Base-by-base conservation (phyloP, 2,797 vertebrate species). In the Falco naumanni region DNA sequence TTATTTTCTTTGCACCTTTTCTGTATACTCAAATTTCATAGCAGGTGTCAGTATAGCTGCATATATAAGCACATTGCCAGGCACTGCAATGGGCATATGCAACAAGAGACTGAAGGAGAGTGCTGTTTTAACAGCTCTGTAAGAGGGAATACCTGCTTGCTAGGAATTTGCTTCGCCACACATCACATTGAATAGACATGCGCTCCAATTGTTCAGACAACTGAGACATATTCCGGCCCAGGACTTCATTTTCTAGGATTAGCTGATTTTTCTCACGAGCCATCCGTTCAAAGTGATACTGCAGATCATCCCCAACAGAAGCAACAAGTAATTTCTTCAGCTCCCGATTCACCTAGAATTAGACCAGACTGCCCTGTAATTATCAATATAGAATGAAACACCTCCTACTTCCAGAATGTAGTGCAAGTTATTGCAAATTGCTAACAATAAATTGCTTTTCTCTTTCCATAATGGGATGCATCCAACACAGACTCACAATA, bases 91-190 rank as follows among this genome's bases (percentile, higher is more conserved):
- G 48, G 78, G 19, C 4, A 1, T 20, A 48, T 6, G 8, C 19
- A 76, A 77, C 17, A 47, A 37, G 65, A 87, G 75, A 19, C 34
- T 50, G 47, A 48, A 83, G 60, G 15, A 66, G 31, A 85, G 77
- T 2, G 47, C 19, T 78, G 20, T 57, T 47, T 5, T 4, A 71
- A 50, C 16, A 91, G 41, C 22, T 83, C 48, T 50, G 50, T 15
- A 26, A 76, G 37, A 64, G 7, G 48, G 13, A 71, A 56, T 96
- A 95, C 99, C 99, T 98, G 98, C 99, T 99, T 75, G 99, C 99
- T 11, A 99, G 98, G 97, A 99, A 99, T 98, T 99, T 99, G 98
- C 99, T 99, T 96, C 99, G 98, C 99, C 99, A 99, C 41, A 99
- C 99, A 1, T 99, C 99, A 80, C 99, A 99, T 71, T 99, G 99